Evolutionary conservation across 2,113 vertebrate genomes (phyloP).

Genomic region (Alethe diademata): DNA sequence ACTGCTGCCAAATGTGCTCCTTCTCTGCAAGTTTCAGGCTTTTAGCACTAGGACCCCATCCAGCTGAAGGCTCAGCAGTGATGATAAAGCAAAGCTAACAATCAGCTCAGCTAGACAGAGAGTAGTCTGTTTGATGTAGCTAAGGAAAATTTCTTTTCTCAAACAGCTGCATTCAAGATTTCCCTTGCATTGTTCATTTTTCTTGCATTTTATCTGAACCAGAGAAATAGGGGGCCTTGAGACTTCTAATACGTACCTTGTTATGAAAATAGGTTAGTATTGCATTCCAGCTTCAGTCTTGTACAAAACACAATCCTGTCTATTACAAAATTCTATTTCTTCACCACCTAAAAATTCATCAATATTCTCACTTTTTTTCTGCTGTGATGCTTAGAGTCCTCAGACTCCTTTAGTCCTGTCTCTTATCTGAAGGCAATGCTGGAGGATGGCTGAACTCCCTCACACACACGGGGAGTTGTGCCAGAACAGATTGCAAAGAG

Average conservation of each 20-base stretch:
- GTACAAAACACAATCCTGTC: not conserved
- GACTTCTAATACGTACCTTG: not conserved
- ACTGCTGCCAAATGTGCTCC: slow-evolving; percentile 42
- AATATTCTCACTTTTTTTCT: not conserved
- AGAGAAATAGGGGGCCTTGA: not conserved
- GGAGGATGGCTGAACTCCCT: not conserved
- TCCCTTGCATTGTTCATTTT: not conserved
- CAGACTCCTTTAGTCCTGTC: not conserved
- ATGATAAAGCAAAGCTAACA: slow-evolving; percentile 69
- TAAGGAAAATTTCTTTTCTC: slow-evolving; percentile 1
- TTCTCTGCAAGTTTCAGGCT: slow-evolving; percentile 59
- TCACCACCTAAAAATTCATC: not conserved
- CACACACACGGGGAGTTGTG: not conserved
- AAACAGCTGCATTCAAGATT: not conserved
- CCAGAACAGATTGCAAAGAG: slow-evolving; percentile 34
- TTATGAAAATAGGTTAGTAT: not conserved
- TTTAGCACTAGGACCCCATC: slow-evolving; percentile 69
- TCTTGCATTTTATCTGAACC: not conserved
- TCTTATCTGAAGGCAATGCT: rapidly evolving
- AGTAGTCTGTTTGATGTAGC: slow-evolving; percentile 42
- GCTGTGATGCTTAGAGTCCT: not conserved
- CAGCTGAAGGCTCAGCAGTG: slow-evolving; percentile 57
- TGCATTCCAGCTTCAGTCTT: not conserved
- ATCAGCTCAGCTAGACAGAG: slow-evolving; percentile 28
- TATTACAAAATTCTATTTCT: not conserved